Evolutionary conservation across 2,797 vertebrate genomes (phyloP), one percentile per base, ranked within the genome.

Genomic region (Hydrocynus forskahlii): DNA sequence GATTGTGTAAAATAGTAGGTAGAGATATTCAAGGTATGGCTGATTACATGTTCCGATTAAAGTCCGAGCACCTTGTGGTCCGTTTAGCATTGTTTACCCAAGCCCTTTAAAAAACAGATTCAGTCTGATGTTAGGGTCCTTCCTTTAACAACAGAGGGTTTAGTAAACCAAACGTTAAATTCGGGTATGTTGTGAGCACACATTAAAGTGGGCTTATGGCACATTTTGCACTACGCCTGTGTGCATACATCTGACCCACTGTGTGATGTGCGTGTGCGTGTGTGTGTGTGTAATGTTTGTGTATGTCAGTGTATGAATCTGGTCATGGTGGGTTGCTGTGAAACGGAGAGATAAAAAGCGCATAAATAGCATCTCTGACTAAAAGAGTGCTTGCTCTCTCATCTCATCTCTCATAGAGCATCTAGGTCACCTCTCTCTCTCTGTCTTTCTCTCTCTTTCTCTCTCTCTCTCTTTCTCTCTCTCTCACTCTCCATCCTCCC

Each of bases 331-430:
- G 91, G 87, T 87, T 88, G 88, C 86, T 35, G 84, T 89, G 87
- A 91, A 79, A 82, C 76, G 81, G 84, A 83, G 40, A 78, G 89
- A 92, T 89, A 92, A 92, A 91, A 87, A 91, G 79, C 83, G 88
- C 89, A 89, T 79, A 92, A 93, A 94, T 94, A 94, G 92, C 89
- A 87, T 72, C 81, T 76, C 78, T 77, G 45, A 85, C 72, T 86
- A 80, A 50, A 73, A 64, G 55, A 1, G 4, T 43, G 60, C 59
- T 23, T 12, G 2, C 79, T 88, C 91, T 90, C 81, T 73, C 48
- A 85, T 25, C 13, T 16, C 16, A 85, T 66, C 67, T 62, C 17
- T 60, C 25, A 71, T 82, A 85, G 50, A 81, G 52, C 50, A 40
- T 60, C 78, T 55, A 64, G 63, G 63, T 54, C 55, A 66, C 38